Base-by-base conservation (phyloP, 2,113 vertebrate species). In the Cochlearius cochlearius region DNA sequence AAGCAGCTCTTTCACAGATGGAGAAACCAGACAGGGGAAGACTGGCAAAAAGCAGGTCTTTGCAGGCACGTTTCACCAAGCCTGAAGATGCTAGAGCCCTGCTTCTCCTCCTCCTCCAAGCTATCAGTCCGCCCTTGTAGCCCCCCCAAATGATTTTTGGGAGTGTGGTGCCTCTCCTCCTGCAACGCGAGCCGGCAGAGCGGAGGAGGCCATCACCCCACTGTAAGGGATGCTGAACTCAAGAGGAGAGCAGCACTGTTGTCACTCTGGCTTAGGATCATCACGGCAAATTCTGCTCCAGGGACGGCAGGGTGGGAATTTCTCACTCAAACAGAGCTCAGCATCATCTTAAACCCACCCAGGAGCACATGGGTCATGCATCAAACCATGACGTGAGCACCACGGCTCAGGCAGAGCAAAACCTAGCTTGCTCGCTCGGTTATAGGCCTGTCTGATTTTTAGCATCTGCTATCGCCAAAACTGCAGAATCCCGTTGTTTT, bases 401-500 rank as follows among this genome's bases (percentile, higher is more conserved):
- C 38, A 10, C 2, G 4, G 62, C 36, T 39, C 2, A 20, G 22
- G 47, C 36, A 75, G 27, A 53, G 55, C 45, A 64, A 30, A 60
- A 59, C 41, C 68, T 1, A 14, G 22, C 39, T 34, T 6, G 0
- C 4, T 66, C 36, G 3, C 12, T 34, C 50, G 29, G 34, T 26
- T 17, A 26, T 2, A 56, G 23, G 30, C 41, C 23, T 45, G 27
- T 8, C 34, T 32, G 29, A 22, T 50, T 64, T 95, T 72, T 45
- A 55, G 7, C 49, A 20, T 9, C 25, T 39, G 45, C 41, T 55
- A 1, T 7, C 3, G 3, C 22, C 27, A 52, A 50, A 76, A 18
- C 11, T 0, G 2, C 50, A 43, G 19, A 34, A 67, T 67, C 58
- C 30, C 2, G 0, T 9, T 22, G 0, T 0, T 11, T 74, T 75